Evolutionary conservation across 1,140 invertebrate species (phyloP), one percentile per base, ranked within the genome.

Genomic region (Zaprionus nigranus): DNA sequence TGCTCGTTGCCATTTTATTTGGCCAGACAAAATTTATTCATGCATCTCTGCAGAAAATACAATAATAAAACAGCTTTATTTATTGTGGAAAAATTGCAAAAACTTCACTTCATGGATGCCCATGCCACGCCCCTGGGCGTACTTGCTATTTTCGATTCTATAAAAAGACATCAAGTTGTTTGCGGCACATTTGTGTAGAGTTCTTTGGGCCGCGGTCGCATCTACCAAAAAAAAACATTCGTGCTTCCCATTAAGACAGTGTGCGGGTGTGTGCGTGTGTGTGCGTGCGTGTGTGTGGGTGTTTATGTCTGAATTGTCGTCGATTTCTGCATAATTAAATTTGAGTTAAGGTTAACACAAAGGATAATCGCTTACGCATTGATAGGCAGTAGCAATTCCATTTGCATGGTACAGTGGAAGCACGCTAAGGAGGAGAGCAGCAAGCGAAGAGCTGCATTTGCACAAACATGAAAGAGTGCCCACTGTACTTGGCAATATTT

Each of bases 11-110:
- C 38, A 65, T 65, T 75, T 77, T 77, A 57, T 73, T 73, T 67
- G 56, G 40, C 73, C 67, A 70, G 67, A 38, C 57, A 46, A 77
- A 77, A 73, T 77, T 73, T 73, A 77, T 77, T 77, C 75, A 67
- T 73, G 63, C 69, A 57, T 59, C 57, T 60, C 38, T 54, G 57
- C 62, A 72, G 62, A 72, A 75, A 72, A 76, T 76, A 65, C 57
- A 72, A 76, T 61, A 77, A 73, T 73, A 77, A 73, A 73, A 77
- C 40, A 67, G 63, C 63, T 67, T 73, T 77, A 77, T 77, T 77
- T 77, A 77, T 77, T 77, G 75, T 73, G 63, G 61, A 72, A 66
- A 60, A 72, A 56, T 28, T 60, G 54, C 56, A 77, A 56, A 64
- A 65, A 61, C 30, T 66, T 66, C 13, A 65, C 61, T 76, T 66